Percentiles rank a stretch among this genome's conserved stretches.
These are phyloP conservation scores for Madoqua kirkii DNA, from an alignment of 2,113 vertebrate genomes.

Conservation along the genomic window DNA sequence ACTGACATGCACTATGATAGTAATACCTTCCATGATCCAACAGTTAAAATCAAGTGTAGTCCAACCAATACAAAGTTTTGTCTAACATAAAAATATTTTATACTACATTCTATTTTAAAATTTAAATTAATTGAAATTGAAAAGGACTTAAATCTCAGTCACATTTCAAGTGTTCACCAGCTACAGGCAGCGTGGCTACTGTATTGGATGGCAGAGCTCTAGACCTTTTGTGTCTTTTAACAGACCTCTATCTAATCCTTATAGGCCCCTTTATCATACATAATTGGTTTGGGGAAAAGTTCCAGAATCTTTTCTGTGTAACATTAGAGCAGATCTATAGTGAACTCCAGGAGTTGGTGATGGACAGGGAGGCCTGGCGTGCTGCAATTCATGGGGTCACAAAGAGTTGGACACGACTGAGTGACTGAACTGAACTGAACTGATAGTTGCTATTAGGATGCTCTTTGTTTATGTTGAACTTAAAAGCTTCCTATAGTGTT, in stretches of 20 bases:
- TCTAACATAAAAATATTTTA: neutral
- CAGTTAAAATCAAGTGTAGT: neutral
- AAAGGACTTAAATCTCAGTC: neutral
- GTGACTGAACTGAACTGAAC: too few species aligned
- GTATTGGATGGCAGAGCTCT: neutral
- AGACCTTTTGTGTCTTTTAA: neutral
- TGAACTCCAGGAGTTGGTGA: too few species aligned
- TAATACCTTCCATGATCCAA: neutral
- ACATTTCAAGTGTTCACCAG: neutral
- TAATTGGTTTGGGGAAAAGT: neutral
- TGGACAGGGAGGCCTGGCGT: too few species aligned
- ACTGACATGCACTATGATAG: neutral
- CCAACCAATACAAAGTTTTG: neutral
- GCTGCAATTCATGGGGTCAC: too few species aligned
- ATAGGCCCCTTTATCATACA: neutral
- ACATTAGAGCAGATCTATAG: neutral
- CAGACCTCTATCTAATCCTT: neutral
- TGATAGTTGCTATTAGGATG: neutral
- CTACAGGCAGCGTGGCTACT: neutral
- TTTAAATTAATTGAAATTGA: neutral
- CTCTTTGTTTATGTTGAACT: neutral
- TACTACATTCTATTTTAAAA: neutral
- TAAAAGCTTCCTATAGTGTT: neutral
- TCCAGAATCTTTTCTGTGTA: neutral
- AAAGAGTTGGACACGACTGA: too few species aligned